A percentile compares a stretch with the other conserved stretches of the same genome.
These are phyloP conservation scores for Neofelis nebulosa DNA, from an alignment of 2,113 vertebrate species.

Conservation along the genomic window DNA sequence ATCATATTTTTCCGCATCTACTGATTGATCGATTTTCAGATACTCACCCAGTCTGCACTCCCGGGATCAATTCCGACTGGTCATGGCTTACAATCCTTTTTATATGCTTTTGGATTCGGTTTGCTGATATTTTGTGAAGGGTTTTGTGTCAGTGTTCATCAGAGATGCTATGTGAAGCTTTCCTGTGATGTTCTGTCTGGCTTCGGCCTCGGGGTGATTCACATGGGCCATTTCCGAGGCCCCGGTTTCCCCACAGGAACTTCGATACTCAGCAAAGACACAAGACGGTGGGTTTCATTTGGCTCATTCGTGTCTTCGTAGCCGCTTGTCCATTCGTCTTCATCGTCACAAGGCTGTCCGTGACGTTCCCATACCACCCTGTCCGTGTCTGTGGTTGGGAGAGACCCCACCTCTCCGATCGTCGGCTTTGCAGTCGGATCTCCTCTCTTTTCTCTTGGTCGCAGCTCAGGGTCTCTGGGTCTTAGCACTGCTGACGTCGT, in stretches of 20 bases:
- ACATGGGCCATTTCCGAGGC: fast-evolving
- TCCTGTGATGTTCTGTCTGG: too few relatives aligned
- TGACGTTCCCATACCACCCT: neutral
- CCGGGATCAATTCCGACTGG: neutral
- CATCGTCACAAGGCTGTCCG: fast-evolving
- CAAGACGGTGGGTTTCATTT: neutral
- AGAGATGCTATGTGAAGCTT: neutral
- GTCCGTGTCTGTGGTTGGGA: fast-evolving
- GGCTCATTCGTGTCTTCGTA: neutral
- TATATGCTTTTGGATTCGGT: neutral
- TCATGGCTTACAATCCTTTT: neutral
- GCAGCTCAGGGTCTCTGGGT: neutral
- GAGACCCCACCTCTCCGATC: fast-evolving
- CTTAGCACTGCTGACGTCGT: fast-evolving
- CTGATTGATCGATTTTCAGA: neutral
- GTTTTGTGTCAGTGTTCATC: neutral
- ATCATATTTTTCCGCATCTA: neutral
- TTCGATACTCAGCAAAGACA: neutral
- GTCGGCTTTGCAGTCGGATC: neutral
- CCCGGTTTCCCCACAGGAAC: neutral
- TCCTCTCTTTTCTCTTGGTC: too few relatives aligned
- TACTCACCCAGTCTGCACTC: neutral
- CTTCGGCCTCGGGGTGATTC: neutral
- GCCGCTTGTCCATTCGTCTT: neutral
- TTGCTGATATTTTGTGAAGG: neutral